Evolutionary conservation across 2,113 vertebrate species (phyloP).

Genomic region (Arizona elegans): DNA sequence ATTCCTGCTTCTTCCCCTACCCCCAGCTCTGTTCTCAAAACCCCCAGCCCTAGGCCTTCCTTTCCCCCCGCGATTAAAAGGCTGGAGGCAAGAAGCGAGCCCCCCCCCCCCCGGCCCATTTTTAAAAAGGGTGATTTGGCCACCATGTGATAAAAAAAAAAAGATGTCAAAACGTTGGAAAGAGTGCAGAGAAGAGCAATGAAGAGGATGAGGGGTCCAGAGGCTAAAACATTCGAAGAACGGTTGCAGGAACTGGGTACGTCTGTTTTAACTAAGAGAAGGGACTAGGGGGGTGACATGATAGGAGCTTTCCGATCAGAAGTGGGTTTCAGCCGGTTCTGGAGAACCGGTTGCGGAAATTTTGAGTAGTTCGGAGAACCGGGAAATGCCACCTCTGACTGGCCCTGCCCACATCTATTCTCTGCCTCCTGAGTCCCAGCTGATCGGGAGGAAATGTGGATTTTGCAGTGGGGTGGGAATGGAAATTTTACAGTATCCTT

Average conservation of each 20-base stretch:
- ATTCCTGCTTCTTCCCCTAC: constrained; percentile 28
- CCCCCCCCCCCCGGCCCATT: neutral
- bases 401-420: too few species aligned
- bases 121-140: neutral
- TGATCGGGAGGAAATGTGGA: too few species aligned
- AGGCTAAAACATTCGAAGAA: neutral
- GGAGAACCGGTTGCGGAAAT: too few species aligned
- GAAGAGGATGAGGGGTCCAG: neutral
- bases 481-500: too few species aligned
- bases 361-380: too few species aligned
- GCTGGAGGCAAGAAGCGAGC: constrained; percentile 12
- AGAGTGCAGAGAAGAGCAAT: neutral
- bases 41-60: neutral
- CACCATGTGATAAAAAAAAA: neutral
- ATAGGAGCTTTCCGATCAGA: neutral
- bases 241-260: neutral
- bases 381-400: too few species aligned
- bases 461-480: too few species aligned
- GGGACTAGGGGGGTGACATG: neutral
- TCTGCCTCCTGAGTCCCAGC: too few species aligned
- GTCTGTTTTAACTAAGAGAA: too few species aligned
- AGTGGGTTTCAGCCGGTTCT: too few species aligned
- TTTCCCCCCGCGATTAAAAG: neutral
- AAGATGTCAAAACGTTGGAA: neutral
- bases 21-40: neutral